Evolutionary conservation across 1,140 invertebrate genomes (phyloP).

Genomic region (Cephus cinctus): DNA sequence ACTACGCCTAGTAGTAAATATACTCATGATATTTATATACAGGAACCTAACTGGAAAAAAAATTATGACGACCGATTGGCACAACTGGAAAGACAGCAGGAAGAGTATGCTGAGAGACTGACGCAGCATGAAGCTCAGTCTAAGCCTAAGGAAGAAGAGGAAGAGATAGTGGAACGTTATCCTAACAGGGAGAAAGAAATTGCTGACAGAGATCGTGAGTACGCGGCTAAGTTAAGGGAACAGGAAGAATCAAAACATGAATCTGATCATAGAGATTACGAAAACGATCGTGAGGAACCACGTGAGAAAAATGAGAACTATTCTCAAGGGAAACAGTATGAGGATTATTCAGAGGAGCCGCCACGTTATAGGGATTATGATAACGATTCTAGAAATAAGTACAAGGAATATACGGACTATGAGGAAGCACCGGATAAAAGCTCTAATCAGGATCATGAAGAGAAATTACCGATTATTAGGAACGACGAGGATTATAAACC

Average conservation of each 20-base stretch:
- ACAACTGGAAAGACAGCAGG: constrained; percentile 29
- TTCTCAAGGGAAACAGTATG: constrained; percentile 5
- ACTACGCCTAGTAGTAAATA: constrained; percentile 6
- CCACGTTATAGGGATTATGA: constrained; percentile 4
- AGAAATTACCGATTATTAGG: constrained; percentile 15
- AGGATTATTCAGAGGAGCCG: constrained; percentile 1
- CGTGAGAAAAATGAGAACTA: constrained; percentile 6
- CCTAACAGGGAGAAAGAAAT: constrained; percentile 14
- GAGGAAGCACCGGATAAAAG: constrained; percentile 1
- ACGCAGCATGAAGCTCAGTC: constrained; percentile 22
- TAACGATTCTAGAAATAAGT: constrained; percentile 17
- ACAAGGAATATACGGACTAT: background rate
- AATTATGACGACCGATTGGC: constrained; percentile 24
- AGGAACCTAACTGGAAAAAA: constrained; percentile 31
- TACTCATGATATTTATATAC: constrained; percentile 15
- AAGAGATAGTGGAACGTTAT: constrained; percentile 4
- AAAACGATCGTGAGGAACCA: constrained; percentile 1
- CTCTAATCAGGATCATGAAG: background rate
- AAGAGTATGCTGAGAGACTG: constrained; percentile 23
- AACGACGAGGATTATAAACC: constrained; percentile 4
- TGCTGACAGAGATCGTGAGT: constrained; percentile 6
- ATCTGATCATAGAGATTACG: background rate
- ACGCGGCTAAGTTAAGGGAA: constrained; percentile 5
- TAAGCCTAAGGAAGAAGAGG: constrained; percentile 12
- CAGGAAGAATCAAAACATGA: constrained; percentile 8